Conservation (phyloP, 2,888 invertebrate genomes). For the Andricus curvator region DNA sequence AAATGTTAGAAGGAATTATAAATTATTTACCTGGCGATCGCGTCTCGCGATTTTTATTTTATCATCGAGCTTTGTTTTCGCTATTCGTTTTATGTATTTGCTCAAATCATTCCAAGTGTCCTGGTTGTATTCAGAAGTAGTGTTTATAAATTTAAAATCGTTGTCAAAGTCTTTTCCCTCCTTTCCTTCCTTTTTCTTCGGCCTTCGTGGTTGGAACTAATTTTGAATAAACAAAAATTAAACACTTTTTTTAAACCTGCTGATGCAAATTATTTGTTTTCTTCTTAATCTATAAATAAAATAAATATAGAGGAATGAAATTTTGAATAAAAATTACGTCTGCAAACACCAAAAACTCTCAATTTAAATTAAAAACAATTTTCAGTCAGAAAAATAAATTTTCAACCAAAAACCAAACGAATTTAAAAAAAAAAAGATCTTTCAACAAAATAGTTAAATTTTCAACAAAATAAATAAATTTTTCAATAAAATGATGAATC, state of each 20-base stretch:
- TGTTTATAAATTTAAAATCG: constrained; percentile 90
- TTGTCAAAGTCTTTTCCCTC: constrained; percentile 88
- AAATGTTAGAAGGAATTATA: background rate
- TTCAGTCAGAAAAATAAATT: too few species aligned
- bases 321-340: too few species aligned
- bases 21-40: constrained; percentile 75
- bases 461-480: too few species aligned
- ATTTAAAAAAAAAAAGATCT: too few species aligned
- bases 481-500: too few species aligned
- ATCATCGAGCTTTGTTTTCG: constrained; percentile 90
- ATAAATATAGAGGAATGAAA: too few species aligned
- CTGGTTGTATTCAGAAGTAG: constrained; percentile 88
- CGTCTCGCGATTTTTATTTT: constrained; percentile 84
- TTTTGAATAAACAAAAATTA: constrained; percentile 68
- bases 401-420: too few species aligned
- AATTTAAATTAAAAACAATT: background rate
- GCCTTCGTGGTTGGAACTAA: constrained; percentile 91
- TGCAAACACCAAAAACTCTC: too few species aligned
- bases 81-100: constrained; percentile 89
- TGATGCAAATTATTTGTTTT: too few species aligned
- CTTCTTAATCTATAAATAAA: too few species aligned
- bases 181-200: constrained; percentile 80
- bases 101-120: constrained; percentile 90
- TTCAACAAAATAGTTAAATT: background rate
- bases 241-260: too few species aligned